Evolutionary conservation across 2,113 vertebrate species (phyloP).

Genomic region (Beaufortia kweichowensis): DNA sequence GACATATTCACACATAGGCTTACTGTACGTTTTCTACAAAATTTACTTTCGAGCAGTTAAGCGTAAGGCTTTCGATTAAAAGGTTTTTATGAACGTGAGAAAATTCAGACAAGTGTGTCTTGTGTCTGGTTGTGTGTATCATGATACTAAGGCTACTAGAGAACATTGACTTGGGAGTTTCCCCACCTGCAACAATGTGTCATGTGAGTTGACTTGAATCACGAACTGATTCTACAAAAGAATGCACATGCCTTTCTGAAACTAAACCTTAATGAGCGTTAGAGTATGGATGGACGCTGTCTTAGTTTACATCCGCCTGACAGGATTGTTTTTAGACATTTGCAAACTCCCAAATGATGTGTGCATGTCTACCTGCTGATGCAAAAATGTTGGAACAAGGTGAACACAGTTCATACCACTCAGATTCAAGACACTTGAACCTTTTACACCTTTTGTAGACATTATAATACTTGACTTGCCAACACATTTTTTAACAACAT

Average conservation of each 20-base stretch:
- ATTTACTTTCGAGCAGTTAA: background rate
- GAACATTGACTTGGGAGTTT: background rate
- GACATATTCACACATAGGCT: too few species aligned
- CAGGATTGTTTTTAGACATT: conserved; percentile 3
- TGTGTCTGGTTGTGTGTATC: background rate
- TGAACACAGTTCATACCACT: background rate
- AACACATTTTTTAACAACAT: too few species aligned
- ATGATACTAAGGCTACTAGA: background rate
- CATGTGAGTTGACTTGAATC: conserved; percentile 27
- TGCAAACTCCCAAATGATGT: conserved; percentile 34
- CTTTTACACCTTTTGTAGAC: background rate
- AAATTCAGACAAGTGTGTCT: background rate
- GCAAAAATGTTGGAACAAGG: conserved; percentile 4
- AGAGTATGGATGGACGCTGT: background rate
- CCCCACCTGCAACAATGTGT: conserved; percentile 3
- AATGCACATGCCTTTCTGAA: background rate
- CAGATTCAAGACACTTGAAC: background rate
- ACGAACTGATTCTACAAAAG: background rate
- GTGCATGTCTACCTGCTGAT: background rate
- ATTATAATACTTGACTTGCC: too few species aligned
- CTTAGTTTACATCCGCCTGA: background rate
- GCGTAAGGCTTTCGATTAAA: too few species aligned
- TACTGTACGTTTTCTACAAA: background rate
- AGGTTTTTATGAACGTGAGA: too few species aligned
- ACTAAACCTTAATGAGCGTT: background rate